Percentiles rank a stretch among this genome's conserved stretches.
Evolutionary conservation across 2,888 invertebrate genomes (phyloP).

Genomic region (Diarsia dahlii): DNA sequence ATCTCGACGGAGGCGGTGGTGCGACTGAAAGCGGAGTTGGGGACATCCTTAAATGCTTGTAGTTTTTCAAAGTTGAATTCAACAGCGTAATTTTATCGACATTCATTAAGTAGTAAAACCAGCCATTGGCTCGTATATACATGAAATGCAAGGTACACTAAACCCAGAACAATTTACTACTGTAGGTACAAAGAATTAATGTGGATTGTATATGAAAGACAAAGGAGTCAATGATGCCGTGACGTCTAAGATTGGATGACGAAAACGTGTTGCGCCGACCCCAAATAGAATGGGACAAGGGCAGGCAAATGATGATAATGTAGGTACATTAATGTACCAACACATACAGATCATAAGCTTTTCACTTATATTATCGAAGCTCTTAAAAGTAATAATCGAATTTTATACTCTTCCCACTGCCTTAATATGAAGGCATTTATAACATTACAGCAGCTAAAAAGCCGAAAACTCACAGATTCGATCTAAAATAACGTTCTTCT

Average conservation of each 20-base stretch:
- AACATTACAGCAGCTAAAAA: background rate
- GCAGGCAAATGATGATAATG: no score
- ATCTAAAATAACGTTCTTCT: background rate
- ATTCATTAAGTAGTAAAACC: background rate
- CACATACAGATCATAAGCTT: background rate
- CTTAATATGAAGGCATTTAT: background rate
- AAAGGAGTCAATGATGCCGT: no score
- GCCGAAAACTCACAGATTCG: background rate
- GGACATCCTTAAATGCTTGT: background rate
- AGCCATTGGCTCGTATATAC: background rate
- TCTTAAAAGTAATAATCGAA: background rate
- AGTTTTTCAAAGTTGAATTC: no score
- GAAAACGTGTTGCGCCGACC: no score
- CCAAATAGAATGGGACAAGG: no score
- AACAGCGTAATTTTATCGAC: background rate
- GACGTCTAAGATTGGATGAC: no score
- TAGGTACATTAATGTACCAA: background rate
- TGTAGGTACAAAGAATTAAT: no score
- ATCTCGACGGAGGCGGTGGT: slow-evolving; percentile 56
- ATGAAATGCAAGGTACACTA: background rate
- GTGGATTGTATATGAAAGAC: no score
- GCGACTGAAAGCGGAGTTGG: slow-evolving; percentile 42
- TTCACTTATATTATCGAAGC: background rate
- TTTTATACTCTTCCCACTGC: background rate
- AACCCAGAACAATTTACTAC: no score